Evolutionary conservation across 2,113 vertebrate species (phyloP), one percentile per base, ranked within the genome.

Genomic region (Lasiurus cinereus): DNA sequence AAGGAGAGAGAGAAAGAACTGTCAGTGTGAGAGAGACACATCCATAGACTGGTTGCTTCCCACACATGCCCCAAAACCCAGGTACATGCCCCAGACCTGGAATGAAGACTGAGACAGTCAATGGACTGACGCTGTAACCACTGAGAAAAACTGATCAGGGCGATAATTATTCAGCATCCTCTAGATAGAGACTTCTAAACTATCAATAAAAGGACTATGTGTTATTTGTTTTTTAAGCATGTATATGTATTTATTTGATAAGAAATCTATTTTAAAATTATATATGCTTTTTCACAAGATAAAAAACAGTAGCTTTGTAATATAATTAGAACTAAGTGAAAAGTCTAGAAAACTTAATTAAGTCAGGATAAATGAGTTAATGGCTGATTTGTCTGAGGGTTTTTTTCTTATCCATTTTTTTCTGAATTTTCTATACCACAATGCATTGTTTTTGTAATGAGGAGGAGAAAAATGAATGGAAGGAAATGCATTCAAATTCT

Each of bases 401-500:
- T 52, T 24, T 21, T 83, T 52, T 73, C 18, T 79, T 66, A 73
- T 39, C 36, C 2, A 46, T 69, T 84, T 69, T 67, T 93, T 95
- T 90, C n/a, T 52, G 14, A 87, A 78, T 88, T 95, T 88, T 91
- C 54, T 93, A 12, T 43, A 56, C 39, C 43, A 79, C 27, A 73
- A 46, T 67, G 27, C 39, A 86, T 52, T 50, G 13, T 43, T 91
- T 84, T 76, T 88, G 36, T 43, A 84, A 74, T 46, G 77, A 84
- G 22, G 11, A 69, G 52, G 46, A 62, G 36, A 79, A 12, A 89
- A 85, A 86, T 29, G 46, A 14, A 67, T 72, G 39, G 33, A 66
- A 88, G 16, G 5, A 94, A 94, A 70, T 83, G 27, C 24, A 86
- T 73, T 83, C 78, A 93, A 90, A 94, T 91, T 73, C 78, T 92